Percentiles rank a stretch among this genome's conserved stretches.
phyloP scores from a whole-genome alignment of 1,140 invertebrate species.

The Zaprionus taronus region DNA sequence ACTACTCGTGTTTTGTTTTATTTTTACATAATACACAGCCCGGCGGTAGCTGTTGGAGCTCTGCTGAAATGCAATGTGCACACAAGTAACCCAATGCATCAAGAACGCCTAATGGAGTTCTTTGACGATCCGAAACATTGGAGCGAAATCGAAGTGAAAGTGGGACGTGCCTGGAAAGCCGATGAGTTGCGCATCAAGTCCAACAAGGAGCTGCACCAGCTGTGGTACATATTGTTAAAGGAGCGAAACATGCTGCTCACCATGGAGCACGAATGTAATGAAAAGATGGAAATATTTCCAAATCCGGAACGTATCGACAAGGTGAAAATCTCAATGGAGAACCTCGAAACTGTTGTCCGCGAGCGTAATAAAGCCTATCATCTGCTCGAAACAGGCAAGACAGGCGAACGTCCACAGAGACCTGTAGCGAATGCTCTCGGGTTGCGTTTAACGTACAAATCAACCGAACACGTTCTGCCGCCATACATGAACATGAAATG shows the following conservation, averaged over 20 bases:
- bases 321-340: slow-evolving; percentile 96
- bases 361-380: slow-evolving; percentile 97
- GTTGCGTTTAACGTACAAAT: slow-evolving; percentile 85
- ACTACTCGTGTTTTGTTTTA: slow-evolving; percentile 37
- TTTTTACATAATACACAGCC: slow-evolving; percentile 69
- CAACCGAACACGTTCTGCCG: slow-evolving; percentile 86
- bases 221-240: slow-evolving; percentile 98
- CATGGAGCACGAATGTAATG: slow-evolving; percentile 94
- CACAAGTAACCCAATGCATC: slow-evolving; percentile 34
- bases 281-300: slow-evolving; percentile 91
- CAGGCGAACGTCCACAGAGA: slow-evolving; percentile 89
- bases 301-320: slow-evolving; percentile 98
- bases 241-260: slow-evolving; percentile 98
- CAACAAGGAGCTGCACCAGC: slow-evolving; percentile 98
- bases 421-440: slow-evolving; percentile 87
- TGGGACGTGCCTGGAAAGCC: slow-evolving; percentile 94
- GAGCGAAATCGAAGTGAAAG: slow-evolving; percentile 90
- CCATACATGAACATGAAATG: slow-evolving; percentile 87
- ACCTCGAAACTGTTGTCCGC: slow-evolving; percentile 95
- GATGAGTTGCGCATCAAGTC: slow-evolving; percentile 98
- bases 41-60: slow-evolving; percentile 26
- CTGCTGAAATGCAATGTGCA: slow-evolving; percentile 52
- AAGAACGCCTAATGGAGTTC: slow-evolving; percentile 91
- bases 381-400: slow-evolving; percentile 94
- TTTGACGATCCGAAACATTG: slow-evolving; percentile 96